Evolutionary conservation across 2,888 invertebrate species (phyloP), one percentile per base, ranked within the genome.

Genomic region (Ectobius pallidus): DNA sequence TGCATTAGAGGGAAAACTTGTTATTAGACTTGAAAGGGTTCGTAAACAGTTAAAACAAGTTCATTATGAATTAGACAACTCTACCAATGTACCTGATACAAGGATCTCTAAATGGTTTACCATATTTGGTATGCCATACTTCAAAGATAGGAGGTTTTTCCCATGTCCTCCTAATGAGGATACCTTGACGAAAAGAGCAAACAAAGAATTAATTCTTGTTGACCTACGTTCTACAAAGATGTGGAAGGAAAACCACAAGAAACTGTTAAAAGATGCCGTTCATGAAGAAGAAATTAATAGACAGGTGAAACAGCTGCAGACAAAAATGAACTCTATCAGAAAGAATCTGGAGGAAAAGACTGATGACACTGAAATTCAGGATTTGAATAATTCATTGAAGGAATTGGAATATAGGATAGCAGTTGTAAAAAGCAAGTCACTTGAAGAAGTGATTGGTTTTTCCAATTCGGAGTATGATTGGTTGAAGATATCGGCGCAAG

Each of bases 401-500:
- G 22, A 32, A n/a, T n/a, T n/a, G n/a, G n/a, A n/a, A n/a, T n/a
- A n/a, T n/a, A 3, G 6, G 2, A 4, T 20, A 18, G 22, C 18
- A 14, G 1, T 0, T 18, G 16, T 63, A 0, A 18, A 42, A 6
- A 16, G 9, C 3, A 42, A 39, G 63, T 20, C 20, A 14, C 22
- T 42, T 22, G 16, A 30, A 39, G 39, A 63, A 0, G 14, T 63
- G n/a, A 22, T 20, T 3, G 63, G 42, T 22, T 34, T 3, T 14
- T 25, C 2, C 7, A 14, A 63, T 3, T 63, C 39, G 18, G 62
- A 70, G 22, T 70, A 70, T 62, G 62, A 70, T 30, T 70, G 70
- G 70, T 14, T 70, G 11, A 70, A 46, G 22, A 70, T 70, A 62
- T 61, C 70, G 18, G 62, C 46, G 18, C n/a, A 34, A 44, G 62